phyloP scores from a whole-genome alignment of 1,140 invertebrate genomes.

The Rhyacophila brunnea region DNA sequence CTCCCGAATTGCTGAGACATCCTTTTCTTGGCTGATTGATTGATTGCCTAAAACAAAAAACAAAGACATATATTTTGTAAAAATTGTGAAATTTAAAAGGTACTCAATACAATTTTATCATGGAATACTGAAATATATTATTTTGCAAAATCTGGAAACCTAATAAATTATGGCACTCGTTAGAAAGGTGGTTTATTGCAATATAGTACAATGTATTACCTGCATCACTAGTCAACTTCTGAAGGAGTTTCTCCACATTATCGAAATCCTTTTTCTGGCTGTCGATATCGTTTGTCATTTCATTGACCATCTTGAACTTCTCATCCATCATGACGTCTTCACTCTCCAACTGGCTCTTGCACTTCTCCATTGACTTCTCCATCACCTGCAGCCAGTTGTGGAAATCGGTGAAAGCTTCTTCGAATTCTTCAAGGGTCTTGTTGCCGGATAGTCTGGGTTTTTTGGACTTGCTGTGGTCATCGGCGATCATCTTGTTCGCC shows the following conservation, averaged over 20 bases:
- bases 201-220: too few species aligned
- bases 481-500: conserved; percentile 4
- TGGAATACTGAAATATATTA: too few species aligned
- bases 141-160: too few species aligned
- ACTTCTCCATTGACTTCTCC: conserved; percentile 29
- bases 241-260: conserved; percentile 22
- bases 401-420: conserved; percentile 52
- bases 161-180: too few species aligned
- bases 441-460: conserved; percentile 54
- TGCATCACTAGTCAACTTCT: conserved; percentile 12
- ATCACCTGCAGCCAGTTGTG: conserved; percentile 42
- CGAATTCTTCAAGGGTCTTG: conserved; percentile 53
- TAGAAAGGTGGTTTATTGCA: too few species aligned
- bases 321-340: conserved; percentile 24
- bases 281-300: conserved; percentile 25
- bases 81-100: too few species aligned
- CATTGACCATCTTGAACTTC: conserved; percentile 23
- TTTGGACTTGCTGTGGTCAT: conserved; percentile 50
- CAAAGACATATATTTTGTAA: too few species aligned
- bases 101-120: too few species aligned
- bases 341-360: conserved; percentile 20
- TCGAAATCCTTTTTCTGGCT: conserved; percentile 23
- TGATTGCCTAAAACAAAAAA: conserved; percentile 38
- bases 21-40: conserved; percentile 33
- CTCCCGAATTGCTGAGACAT: conserved; percentile 40